These are phyloP conservation scores for Rhynchonycteris naso DNA, from an alignment of 2,797 vertebrate genomes.

Conservation along the genomic window DNA sequence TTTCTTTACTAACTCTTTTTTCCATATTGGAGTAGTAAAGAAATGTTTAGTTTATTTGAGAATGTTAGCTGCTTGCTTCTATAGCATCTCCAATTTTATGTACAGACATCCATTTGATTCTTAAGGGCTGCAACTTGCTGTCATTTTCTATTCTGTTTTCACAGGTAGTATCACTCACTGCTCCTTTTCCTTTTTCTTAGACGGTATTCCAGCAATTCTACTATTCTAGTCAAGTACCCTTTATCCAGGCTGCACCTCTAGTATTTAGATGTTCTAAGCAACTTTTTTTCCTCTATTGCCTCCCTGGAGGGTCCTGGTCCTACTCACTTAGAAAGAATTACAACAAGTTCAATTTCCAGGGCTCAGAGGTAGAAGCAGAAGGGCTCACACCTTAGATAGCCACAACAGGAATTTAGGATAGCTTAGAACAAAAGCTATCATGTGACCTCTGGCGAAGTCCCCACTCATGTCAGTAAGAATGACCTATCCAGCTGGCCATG, in stretches of 20 bases:
- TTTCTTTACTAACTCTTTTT: neutral
- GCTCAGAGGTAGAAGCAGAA: neutral
- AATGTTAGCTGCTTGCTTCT: neutral
- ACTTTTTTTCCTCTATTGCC: neutral
- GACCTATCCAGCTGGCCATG: neutral
- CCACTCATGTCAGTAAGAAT: neutral
- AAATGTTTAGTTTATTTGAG: neutral
- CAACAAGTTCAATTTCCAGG: neutral
- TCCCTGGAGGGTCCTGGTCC: neutral
- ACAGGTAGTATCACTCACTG: neutral
- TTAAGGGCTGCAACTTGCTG: neutral
- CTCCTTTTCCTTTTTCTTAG: constrained; percentile 9
- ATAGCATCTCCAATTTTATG: neutral
- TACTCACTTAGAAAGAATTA: neutral
- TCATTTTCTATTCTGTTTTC: neutral
- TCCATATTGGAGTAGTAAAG: neutral
- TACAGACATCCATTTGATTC: neutral
- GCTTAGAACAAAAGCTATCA: neutral
- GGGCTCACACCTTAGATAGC: neutral
- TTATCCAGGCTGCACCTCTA: neutral
- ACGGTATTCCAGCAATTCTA: neutral
- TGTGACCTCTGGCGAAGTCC: neutral
- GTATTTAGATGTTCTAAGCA: neutral
- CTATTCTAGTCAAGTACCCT: neutral
- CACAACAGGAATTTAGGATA: neutral